Percentiles rank a stretch among this genome's conserved stretches.
These are phyloP conservation scores for Lasioglossum zephyrum DNA, from an alignment of 2,888 invertebrate species.

Conservation along the genomic window DNA sequence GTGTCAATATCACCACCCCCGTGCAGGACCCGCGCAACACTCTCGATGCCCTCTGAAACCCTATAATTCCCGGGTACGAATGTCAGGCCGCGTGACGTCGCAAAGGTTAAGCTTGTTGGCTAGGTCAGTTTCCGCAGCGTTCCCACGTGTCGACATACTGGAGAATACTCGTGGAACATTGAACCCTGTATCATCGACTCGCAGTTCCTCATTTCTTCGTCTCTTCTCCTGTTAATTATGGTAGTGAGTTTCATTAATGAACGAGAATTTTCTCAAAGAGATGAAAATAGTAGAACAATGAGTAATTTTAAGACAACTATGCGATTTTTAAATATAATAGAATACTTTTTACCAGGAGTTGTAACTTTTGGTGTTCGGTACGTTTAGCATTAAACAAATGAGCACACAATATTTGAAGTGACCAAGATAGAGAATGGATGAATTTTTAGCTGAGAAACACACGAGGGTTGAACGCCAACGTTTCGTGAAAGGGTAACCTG, in stretches of 20 bases:
- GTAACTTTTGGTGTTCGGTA: neutral
- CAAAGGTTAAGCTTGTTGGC: conserved; percentile 79
- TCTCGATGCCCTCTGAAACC: conserved; percentile 45
- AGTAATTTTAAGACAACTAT: too few species aligned
- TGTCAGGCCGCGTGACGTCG: conserved; percentile 81
- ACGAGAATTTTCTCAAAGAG: too few species aligned
- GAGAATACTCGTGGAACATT: neutral
- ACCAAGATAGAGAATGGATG: neutral
- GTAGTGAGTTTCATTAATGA: neutral
- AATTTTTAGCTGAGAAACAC: neutral
- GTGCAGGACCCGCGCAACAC: conserved; percentile 49
- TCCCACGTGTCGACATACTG: neutral
- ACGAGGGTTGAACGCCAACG: neutral
- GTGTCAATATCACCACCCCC: conserved; percentile 76
- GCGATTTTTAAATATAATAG: neutral
- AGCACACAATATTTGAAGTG: neutral
- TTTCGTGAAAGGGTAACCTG: neutral
- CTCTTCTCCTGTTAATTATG: neutral
- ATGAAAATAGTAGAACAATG: too few species aligned
- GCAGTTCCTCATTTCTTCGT: neutral
- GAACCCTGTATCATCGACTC: neutral
- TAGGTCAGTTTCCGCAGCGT: conserved; percentile 63
- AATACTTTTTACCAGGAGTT: neutral
- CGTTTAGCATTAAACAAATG: neutral
- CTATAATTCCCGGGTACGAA: conserved; percentile 78